These are phyloP conservation scores for Bombus cullumanus DNA, from an alignment of 1,140 invertebrate genomes.

Conservation along the genomic window DNA sequence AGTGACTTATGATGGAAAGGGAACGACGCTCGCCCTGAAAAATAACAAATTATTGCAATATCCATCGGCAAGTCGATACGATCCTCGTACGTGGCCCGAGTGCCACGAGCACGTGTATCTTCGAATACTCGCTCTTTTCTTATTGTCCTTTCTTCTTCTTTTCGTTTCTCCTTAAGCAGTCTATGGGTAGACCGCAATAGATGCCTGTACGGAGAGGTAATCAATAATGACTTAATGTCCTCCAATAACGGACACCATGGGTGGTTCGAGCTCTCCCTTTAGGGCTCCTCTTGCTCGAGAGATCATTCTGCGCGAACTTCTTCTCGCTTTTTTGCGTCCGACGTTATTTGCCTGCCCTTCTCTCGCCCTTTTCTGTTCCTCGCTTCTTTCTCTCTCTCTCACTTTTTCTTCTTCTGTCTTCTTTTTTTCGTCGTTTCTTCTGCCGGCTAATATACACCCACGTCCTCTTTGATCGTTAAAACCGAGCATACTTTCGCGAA, in stretches of 20 bases:
- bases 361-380: constrained; percentile 43
- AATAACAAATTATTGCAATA: constrained; percentile 70
- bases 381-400: background rate
- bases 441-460: constrained; percentile 67
- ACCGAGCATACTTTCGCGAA: constrained; percentile 60
- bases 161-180: constrained; percentile 61
- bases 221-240: constrained; percentile 82
- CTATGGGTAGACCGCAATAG: constrained; percentile 64
- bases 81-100: constrained; percentile 39
- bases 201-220: constrained; percentile 76
- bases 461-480: constrained; percentile 71
- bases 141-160: background rate
- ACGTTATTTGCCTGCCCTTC: constrained; percentile 74
- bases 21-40: constrained; percentile 56
- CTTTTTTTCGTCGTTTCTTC: constrained; percentile 19
- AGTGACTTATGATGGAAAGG: constrained; percentile 65
- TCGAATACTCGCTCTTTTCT: constrained; percentile 1
- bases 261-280: constrained; percentile 75
- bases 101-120: constrained; percentile 52
- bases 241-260: constrained; percentile 81
- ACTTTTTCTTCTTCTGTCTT: no score
- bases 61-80: constrained; percentile 49
- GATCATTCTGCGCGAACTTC: constrained; percentile 62
- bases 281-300: constrained; percentile 57
- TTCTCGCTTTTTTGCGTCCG: constrained; percentile 66